Percentiles rank a stretch among this genome's conserved stretches.
These are phyloP conservation scores for Dromaius novaehollandiae DNA, from an alignment of 2,113 vertebrate genomes.

Conservation along the genomic window DNA sequence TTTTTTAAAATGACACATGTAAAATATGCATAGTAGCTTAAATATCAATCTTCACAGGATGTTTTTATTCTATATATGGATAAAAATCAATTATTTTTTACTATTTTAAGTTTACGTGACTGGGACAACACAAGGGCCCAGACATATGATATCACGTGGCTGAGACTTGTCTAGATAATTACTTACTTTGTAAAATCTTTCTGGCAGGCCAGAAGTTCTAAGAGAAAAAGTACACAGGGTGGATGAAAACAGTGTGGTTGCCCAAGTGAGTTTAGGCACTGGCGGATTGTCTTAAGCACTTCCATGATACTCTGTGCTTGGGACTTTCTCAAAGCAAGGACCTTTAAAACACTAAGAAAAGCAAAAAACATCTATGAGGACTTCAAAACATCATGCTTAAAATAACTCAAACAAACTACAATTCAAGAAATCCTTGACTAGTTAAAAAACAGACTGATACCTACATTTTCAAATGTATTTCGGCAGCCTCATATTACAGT, in stretches of 20 bases:
- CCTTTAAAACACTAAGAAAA: conserved; percentile 86
- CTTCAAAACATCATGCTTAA: not conserved
- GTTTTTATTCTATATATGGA: not conserved
- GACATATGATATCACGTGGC: not conserved
- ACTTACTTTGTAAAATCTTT: conserved; percentile 94
- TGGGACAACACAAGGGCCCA: not conserved
- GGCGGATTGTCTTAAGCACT: conserved; percentile 85
- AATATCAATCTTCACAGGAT: not conserved
- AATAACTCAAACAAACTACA: not conserved
- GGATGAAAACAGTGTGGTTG: conserved; percentile 93
- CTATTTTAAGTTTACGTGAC: not conserved
- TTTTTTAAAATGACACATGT: not conserved
- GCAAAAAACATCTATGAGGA: not conserved
- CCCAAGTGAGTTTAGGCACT: conserved; percentile 85
- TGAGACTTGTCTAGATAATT: not conserved
- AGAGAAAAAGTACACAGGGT: conserved; percentile 89
- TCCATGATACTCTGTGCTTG: conserved; percentile 88
- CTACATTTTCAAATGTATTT: not conserved
- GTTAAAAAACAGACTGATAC: not conserved
- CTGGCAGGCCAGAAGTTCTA: conserved; percentile 94
- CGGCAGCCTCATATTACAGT: not conserved
- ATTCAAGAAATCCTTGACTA: not conserved
- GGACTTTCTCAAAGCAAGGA: conserved; percentile 88
- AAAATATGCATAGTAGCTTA: not conserved
- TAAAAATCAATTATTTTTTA: not conserved